Conservation (phyloP, 2,113 vertebrate species). For the Cephalopterus ornatus region DNA sequence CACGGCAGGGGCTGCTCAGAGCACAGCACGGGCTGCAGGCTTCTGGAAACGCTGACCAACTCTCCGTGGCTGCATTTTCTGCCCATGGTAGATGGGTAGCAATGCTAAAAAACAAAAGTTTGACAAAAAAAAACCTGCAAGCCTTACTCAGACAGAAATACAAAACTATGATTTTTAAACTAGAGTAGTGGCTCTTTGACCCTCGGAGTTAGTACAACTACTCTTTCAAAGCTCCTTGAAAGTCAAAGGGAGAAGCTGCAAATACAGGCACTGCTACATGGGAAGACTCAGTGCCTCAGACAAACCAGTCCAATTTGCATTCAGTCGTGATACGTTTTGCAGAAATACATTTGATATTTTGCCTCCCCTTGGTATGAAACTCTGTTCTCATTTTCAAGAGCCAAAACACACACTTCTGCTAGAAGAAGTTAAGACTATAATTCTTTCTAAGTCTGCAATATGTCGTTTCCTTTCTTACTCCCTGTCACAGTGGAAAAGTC, state of each 20-base stretch:
- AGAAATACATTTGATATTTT: conserved; percentile 37
- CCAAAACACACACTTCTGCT: conserved; percentile 32
- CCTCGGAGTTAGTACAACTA: neutral
- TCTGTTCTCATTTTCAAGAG: neutral
- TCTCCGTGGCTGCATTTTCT: neutral
- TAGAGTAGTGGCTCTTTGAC: neutral
- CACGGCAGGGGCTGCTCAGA: neutral
- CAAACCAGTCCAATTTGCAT: neutral
- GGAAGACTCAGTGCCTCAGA: neutral
- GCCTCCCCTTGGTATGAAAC: neutral
- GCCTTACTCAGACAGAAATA: neutral
- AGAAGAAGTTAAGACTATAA: neutral
- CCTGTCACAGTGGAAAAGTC: conserved; percentile 29
- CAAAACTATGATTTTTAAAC: neutral
- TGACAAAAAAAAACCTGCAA: neutral
- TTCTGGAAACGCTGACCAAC: neutral
- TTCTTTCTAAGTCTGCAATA: conserved; percentile 5
- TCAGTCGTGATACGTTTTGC: neutral
- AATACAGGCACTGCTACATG: neutral
- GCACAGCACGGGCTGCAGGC: neutral
- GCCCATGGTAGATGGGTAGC: neutral
- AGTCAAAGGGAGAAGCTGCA: neutral
- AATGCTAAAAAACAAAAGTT: neutral
- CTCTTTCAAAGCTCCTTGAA: neutral
- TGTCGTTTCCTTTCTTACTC: neutral